Evolutionary conservation across 1,140 invertebrate species (phyloP).

Genomic region (Atta colombica): DNA sequence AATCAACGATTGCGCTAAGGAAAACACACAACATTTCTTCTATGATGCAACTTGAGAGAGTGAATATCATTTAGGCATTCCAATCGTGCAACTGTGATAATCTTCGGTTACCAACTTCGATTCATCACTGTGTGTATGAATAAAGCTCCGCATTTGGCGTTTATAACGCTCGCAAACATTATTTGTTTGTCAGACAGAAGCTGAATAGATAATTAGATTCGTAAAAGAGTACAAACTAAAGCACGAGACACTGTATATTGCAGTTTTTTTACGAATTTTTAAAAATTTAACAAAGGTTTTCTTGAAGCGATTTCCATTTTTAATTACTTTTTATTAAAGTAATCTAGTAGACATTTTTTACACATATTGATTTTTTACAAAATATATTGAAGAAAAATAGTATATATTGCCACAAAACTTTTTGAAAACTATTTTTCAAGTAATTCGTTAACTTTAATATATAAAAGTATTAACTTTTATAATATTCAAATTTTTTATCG

Average conservation of each 20-base stretch:
- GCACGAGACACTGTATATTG: not conserved
- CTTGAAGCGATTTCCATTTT: not conserved
- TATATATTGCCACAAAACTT: not conserved
- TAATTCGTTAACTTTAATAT: not conserved
- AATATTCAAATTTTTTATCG: too few relatives aligned
- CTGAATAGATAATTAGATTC: not conserved
- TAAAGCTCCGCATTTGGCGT: too few relatives aligned
- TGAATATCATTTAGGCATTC: not conserved
- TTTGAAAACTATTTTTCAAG: not conserved
- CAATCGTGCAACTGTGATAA: not conserved
- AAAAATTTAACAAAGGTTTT: not conserved
- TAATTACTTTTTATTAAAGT: not conserved
- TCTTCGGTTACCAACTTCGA: too few relatives aligned
- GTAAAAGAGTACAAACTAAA: conserved; percentile 1
- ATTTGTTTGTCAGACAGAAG: not conserved
- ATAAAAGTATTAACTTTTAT: too few relatives aligned
- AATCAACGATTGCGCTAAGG: not conserved
- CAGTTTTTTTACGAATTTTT: not conserved
- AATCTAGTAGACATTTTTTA: not conserved
- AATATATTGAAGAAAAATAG: not conserved
- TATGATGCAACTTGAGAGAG: conserved; percentile 32
- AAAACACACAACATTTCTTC: conserved; percentile 20
- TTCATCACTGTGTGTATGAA: too few relatives aligned
- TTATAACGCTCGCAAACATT: too few relatives aligned
- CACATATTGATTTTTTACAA: not conserved